Conservation (phyloP, 2,797 vertebrate species). For the Catharus ustulatus region DNA sequence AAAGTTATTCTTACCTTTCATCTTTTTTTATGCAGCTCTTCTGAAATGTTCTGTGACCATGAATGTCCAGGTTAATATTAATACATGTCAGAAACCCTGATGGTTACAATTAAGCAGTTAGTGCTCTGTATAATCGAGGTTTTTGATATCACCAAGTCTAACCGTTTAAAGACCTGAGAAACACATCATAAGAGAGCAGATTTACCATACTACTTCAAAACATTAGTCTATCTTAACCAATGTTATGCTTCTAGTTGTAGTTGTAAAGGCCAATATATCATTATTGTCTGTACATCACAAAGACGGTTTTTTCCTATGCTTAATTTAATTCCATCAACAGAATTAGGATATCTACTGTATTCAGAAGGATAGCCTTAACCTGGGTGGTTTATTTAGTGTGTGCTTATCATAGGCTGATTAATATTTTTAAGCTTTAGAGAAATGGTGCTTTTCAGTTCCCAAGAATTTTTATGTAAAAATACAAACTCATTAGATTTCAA, state of each 20-base stretch:
- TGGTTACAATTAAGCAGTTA: background rate
- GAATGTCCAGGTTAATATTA: background rate
- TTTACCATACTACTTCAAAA: background rate
- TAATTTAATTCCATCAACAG: background rate
- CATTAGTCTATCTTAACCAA: background rate
- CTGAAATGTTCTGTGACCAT: background rate
- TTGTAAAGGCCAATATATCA: background rate
- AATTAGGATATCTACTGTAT: background rate
- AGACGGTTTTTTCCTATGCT: background rate
- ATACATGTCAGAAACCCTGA: background rate
- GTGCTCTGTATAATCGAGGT: background rate
- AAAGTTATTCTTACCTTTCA: background rate
- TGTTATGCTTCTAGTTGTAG: background rate
- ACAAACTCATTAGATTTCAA: background rate
- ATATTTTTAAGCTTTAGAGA: background rate
- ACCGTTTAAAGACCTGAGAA: background rate
- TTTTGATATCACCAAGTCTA: background rate
- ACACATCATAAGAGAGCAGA: background rate
- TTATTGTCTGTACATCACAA: background rate
- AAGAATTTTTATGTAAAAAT: background rate
- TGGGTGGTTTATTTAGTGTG: background rate
- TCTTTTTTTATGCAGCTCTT: background rate
- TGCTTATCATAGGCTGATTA: background rate
- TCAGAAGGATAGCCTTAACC: background rate
- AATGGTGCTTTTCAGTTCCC: background rate